Conservation (phyloP, 2,113 vertebrate species). For the Melanerpes aurifrons region DNA sequence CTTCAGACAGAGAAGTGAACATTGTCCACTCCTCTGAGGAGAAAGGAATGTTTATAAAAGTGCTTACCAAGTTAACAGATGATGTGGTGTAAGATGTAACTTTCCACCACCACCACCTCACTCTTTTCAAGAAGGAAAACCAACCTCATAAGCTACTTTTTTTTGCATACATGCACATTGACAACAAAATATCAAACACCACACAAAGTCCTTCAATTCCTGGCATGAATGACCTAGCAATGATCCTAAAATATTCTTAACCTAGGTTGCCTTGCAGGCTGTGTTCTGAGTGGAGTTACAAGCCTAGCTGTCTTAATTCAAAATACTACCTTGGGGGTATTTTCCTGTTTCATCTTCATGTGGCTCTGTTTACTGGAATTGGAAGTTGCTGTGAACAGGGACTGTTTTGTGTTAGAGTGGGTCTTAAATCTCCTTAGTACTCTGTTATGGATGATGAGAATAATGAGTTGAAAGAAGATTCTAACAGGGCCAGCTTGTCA, state of each 20-base stretch:
- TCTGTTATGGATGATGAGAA: background rate
- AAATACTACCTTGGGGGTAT: background rate
- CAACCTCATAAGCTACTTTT: background rate
- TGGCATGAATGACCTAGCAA: background rate
- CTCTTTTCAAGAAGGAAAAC: background rate
- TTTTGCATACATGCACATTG: background rate
- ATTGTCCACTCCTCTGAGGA: background rate
- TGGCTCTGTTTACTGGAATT: background rate
- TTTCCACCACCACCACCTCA: background rate
- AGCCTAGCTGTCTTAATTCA: background rate
- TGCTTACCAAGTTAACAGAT: background rate
- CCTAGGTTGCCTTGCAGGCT: background rate
- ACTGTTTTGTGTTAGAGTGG: background rate
- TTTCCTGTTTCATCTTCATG: background rate
- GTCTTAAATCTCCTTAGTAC: background rate
- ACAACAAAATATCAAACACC: no score
- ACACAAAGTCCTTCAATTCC: background rate
- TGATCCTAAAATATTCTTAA: background rate
- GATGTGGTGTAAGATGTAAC: background rate
- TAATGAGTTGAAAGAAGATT: background rate
- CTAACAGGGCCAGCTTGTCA: background rate
- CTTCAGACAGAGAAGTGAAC: background rate
- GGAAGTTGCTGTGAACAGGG: background rate
- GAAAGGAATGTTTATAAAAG: background rate
- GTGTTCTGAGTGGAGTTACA: background rate